These are phyloP conservation scores for human (Homo sapiens) DNA, from an alignment of 2,113 vertebrate species.

Conservation along the genomic window DNA sequence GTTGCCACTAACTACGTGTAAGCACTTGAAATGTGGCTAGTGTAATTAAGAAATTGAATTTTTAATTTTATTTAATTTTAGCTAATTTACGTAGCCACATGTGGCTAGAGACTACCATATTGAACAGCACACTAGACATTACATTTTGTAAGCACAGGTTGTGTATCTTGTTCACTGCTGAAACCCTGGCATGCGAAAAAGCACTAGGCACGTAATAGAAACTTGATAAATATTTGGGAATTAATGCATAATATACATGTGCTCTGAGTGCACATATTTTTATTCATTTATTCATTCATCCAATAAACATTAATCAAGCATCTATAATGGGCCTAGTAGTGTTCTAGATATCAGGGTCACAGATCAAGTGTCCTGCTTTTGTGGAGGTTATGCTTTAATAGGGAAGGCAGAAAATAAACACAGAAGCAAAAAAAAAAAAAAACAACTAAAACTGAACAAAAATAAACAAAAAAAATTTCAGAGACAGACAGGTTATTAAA, in stretches of 20 bases:
- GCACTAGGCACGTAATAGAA: background rate
- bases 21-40: conserved; percentile 8
- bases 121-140: background rate
- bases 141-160: background rate
- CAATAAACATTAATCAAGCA: background rate
- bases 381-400: background rate
- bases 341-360: background rate
- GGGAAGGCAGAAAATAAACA: background rate
- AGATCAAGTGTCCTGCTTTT: background rate
- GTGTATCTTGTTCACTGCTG: background rate
- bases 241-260: background rate
- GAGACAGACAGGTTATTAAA: background rate
- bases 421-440: background rate
- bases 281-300: background rate
- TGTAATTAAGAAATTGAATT: background rate
- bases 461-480: background rate
- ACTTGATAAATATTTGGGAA: background rate
- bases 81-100: background rate
- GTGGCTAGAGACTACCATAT: background rate
- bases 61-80: background rate
- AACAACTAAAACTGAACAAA: background rate
- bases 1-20: background rate
- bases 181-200: background rate
- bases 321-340: background rate
- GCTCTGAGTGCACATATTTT: background rate